Percentiles rank a stretch among this genome's conserved stretches.
Conservation (phyloP, 1,140 invertebrate genomes). For the Trichonephila clavata region DNA sequence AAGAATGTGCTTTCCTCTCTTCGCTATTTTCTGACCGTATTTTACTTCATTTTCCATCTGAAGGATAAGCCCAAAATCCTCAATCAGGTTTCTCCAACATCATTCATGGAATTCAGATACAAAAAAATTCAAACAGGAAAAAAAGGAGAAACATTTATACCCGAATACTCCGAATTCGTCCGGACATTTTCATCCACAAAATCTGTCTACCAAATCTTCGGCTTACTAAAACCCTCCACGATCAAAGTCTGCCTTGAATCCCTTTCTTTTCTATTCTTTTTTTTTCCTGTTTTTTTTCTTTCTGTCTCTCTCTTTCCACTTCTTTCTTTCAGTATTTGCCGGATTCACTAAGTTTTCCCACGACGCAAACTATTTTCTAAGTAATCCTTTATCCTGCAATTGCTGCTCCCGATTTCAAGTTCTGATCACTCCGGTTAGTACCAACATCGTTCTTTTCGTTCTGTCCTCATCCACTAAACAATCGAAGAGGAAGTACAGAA, state of each 20-base stretch:
- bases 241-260: not conserved
- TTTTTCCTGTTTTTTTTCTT: not conserved
- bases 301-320: not conserved
- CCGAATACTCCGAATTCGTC: not conserved
- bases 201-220: conserved; percentile 46
- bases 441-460: conserved; percentile 20
- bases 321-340: not conserved
- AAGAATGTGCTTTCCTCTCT: not conserved
- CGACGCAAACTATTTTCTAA: conserved; percentile 17
- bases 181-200: conserved; percentile 51
- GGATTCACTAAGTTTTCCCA: not conserved
- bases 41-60: not conserved
- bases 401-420: conserved; percentile 50
- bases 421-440: conserved; percentile 42
- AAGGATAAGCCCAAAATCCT: not conserved
- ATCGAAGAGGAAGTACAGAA: not conserved
- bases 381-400: conserved; percentile 63
- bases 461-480: not conserved
- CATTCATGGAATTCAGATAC: conserved; percentile 7
- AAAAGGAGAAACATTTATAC: not conserved
- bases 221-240: not conserved
- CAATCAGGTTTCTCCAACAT: not conserved
- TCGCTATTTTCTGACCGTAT: not conserved
- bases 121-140: not conserved
- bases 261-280: not conserved